These are phyloP conservation scores for Megaceryle maxima DNA, from an alignment of 2,113 vertebrate genomes.

Conservation along the genomic window DNA sequence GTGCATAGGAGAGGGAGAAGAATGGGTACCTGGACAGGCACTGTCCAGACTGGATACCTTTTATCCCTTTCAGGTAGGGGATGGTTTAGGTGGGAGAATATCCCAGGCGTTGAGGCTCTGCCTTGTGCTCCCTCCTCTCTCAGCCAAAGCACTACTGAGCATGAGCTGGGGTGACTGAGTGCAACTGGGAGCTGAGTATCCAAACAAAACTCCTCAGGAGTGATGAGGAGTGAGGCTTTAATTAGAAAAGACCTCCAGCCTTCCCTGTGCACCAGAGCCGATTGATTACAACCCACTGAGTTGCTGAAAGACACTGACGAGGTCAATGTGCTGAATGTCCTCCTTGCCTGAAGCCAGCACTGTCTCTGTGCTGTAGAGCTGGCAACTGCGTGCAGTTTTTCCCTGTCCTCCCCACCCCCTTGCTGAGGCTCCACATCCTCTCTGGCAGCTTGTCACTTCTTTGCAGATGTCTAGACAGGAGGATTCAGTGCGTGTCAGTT, in stretches of 20 bases:
- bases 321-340: not conserved
- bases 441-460: constrained; percentile 70
- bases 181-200: not conserved
- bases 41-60: not conserved
- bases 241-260: not conserved
- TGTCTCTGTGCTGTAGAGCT: not conserved
- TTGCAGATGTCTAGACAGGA: constrained; percentile 72
- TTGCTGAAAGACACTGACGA: not conserved
- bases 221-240: not conserved
- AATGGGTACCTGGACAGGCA: fast-evolving
- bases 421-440: constrained; percentile 50
- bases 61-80: not conserved
- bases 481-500: constrained; percentile 59
- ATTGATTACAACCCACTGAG: not conserved
- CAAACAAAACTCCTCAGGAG: not conserved
- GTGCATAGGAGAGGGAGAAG: not conserved
- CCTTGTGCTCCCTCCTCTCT: not conserved
- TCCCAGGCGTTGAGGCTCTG: not conserved
- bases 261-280: not conserved
- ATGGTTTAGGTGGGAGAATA: fast-evolving
- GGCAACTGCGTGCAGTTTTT: not conserved
- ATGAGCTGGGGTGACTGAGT: not conserved
- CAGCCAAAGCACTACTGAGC: not conserved
- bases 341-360: not conserved
- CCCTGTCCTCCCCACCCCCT: constrained; percentile 22